A percentile compares a stretch with the other conserved stretches of the same genome.
These are phyloP conservation scores for Pachycephala philippinensis DNA, from an alignment of 2,113 vertebrate genomes.

Conservation along the genomic window DNA sequence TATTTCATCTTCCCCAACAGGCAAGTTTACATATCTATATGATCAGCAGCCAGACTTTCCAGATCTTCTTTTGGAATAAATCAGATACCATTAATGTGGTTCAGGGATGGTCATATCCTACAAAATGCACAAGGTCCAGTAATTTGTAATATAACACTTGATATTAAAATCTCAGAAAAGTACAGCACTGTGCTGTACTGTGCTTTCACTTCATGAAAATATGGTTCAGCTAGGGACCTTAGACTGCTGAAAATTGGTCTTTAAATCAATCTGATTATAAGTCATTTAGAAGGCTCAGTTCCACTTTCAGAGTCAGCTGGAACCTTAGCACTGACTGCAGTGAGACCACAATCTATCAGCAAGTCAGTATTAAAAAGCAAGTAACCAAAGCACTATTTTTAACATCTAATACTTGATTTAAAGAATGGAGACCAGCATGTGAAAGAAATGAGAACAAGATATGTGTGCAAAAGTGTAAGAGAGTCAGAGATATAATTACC, in stretches of 20 bases:
- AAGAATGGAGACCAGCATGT: background rate
- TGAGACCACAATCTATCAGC: background rate
- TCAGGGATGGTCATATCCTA: background rate
- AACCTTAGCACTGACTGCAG: background rate
- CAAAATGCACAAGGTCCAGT: background rate
- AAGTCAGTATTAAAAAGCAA: background rate
- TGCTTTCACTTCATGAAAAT: background rate
- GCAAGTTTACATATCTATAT: background rate
- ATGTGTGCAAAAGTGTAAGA: background rate
- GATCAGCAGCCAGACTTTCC: background rate
- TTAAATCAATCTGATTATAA: conserved; percentile 3
- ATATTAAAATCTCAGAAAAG: background rate
- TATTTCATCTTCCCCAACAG: no score
- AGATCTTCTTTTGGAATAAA: background rate
- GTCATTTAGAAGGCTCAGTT: background rate
- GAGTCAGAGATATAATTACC: background rate
- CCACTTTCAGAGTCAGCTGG: background rate
- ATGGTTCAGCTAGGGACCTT: background rate
- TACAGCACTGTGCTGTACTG: background rate
- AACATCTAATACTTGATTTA: background rate
- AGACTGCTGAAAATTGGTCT: background rate
- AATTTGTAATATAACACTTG: background rate
- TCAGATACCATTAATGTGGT: background rate
- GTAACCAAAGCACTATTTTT: background rate
- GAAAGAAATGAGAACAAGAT: background rate